Base-by-base conservation (phyloP, 2,113 vertebrate genomes). In the Poeciliopsis occidentalis region DNA sequence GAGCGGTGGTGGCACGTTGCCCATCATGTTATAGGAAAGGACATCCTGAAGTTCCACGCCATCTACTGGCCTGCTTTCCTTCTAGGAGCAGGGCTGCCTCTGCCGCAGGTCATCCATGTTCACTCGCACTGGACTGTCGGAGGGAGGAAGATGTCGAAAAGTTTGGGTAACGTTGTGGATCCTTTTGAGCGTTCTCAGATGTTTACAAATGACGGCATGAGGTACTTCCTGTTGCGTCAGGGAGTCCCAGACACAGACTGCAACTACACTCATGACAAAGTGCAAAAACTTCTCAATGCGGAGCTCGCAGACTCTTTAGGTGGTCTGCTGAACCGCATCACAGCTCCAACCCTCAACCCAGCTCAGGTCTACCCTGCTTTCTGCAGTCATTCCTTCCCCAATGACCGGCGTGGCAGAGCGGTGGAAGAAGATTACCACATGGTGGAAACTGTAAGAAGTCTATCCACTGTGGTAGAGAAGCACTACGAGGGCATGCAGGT, bases 121-220 rank as follows among this genome's bases (percentile, higher is more conserved):
- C 98, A 99, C 71, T 98, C 97, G 3, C 98, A 99, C 86, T 99
- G 97, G 98, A 99, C 97, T 0, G 96, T 97, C 0, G 87, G 41
- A 17, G 97, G 97, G 17, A 96, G 96, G 85, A 99, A 99, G 91
- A 99, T 99, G 98, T 99, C 98, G 41, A 99, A 99, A 85, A 99
- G 98, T 91, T 71, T 97, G 77, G 96, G 97, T 11, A 99, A 99
- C 0, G 96, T 98, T 73, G 87, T 98, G 2, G 95, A 98, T 60
- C 97, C 97, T 0, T 2, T 73, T 0, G 83, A 93, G 26, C 95
- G 94, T 12, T 71, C 95, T 0, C 82, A 70, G 4, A 91, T 60
- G 60, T 97, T 96, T 73, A 95, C 96, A 0, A 89, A 93, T 29
- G 98, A 99, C 0, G 98, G 98, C 0, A 90, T 99, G 51, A 94